These are phyloP conservation scores for Morpho helenor DNA, from an alignment of 2,888 invertebrate species.

Conservation along the genomic window DNA sequence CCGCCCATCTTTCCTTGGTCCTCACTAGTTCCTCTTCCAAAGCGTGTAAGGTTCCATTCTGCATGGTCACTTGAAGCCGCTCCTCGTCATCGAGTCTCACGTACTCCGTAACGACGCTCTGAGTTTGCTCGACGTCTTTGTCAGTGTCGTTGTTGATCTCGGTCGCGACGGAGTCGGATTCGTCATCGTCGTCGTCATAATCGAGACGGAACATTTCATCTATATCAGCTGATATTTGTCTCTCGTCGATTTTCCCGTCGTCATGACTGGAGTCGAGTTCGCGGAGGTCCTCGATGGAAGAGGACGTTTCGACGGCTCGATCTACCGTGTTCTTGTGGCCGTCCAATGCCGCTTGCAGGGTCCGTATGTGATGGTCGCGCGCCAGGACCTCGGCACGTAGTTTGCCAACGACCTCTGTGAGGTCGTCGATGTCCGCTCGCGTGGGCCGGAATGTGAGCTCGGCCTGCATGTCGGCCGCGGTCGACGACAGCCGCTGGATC, in stretches of 20 bases:
- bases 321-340: conserved; percentile 33
- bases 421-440: conserved; percentile 77
- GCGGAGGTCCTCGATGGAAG: conserved; percentile 40
- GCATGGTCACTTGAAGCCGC: conserved; percentile 48
- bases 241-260: conserved; percentile 43
- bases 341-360: conserved; percentile 34
- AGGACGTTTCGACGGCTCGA: conserved; percentile 33
- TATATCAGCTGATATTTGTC: conserved; percentile 64
- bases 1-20: conserved; percentile 85
- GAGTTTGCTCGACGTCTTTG: conserved; percentile 14
- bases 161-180: conserved; percentile 59
- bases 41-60: conserved; percentile 79
- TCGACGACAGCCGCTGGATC: conserved; percentile 74
- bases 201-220: conserved; percentile 72
- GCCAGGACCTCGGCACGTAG: conserved; percentile 51
- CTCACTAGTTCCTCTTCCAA: conserved; percentile 86
- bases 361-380: conserved; percentile 36
- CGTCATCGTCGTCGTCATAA: conserved; percentile 65
- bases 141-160: conserved; percentile 48
- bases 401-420: conserved; percentile 60
- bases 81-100: conserved; percentile 51
- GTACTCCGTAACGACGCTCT: conserved; percentile 33
- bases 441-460: conserved; percentile 80
- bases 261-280: not conserved
- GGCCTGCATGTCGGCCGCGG: conserved; percentile 74